Conservation (phyloP, 2,113 vertebrate genomes). For the Symphodus melops region DNA sequence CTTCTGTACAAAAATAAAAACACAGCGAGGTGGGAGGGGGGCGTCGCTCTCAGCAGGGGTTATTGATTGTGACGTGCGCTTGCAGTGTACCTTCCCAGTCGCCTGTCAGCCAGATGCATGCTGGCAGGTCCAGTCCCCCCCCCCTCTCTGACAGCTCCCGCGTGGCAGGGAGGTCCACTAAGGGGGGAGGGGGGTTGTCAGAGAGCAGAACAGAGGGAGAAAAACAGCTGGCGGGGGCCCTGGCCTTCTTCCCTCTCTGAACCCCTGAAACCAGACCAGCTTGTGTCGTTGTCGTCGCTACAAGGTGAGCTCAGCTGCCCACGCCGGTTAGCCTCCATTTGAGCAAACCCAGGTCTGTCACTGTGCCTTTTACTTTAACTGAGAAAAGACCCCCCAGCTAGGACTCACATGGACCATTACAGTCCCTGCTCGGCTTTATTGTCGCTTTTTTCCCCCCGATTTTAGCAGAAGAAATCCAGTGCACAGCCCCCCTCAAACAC, state of each 20-base stretch:
- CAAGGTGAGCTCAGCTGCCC: constrained; percentile 73
- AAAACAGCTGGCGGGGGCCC: constrained; percentile 60
- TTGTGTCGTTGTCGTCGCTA: constrained; percentile 53
- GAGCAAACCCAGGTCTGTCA: constrained; percentile 76
- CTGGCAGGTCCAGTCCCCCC: constrained; percentile 85
- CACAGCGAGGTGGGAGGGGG: constrained; percentile 44
- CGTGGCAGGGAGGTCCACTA: constrained; percentile 39
- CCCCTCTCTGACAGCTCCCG: constrained; percentile 66
- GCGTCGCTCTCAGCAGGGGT: constrained; percentile 83
- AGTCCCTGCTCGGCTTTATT: constrained; percentile 33
- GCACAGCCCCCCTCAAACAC: background rate
- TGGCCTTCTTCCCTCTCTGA: constrained; percentile 33
- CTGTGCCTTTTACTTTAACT: constrained; percentile 4
- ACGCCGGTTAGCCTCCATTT: constrained; percentile 54
- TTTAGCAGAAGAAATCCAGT: constrained; percentile 57
- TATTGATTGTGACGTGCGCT: constrained; percentile 81
- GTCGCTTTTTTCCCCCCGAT: constrained; percentile 52
- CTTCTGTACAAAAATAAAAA: constrained; percentile 58
- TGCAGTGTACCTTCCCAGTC: constrained; percentile 86
- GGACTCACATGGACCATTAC: constrained; percentile 59
- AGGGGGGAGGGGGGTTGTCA: constrained; percentile 27
- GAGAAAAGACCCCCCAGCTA: constrained; percentile 26
- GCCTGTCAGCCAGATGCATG: constrained; percentile 83
- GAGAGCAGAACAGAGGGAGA: constrained; percentile 36
- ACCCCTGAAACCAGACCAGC: constrained; percentile 16